A percentile compares a stretch with the other conserved stretches of the same genome.
These are phyloP conservation scores for Latrodectus elegans DNA, from an alignment of 2,888 invertebrate species.

Conservation along the genomic window DNA sequence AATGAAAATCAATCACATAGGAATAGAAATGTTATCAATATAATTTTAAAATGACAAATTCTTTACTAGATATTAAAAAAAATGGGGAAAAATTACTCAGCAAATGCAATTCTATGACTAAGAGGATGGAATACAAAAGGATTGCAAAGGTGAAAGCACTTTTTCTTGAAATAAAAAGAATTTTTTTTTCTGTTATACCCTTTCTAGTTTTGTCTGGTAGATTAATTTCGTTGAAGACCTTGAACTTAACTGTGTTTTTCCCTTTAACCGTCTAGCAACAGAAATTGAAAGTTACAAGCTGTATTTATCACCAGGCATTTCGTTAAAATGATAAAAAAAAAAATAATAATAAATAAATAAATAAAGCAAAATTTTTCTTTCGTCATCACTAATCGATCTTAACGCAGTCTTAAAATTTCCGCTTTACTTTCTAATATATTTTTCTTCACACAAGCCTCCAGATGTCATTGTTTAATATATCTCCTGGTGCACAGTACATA, in stretches of 20 bases:
- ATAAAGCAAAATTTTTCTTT: background rate
- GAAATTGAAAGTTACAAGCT: background rate
- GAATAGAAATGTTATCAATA: too few relatives aligned
- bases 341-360: too few relatives aligned
- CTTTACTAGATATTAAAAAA: too few relatives aligned
- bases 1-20: too few relatives aligned
- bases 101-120: background rate
- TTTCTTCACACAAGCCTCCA: too few relatives aligned
- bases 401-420: too few relatives aligned
- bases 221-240: conserved; percentile 11
- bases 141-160: background rate
- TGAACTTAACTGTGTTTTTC: conserved; percentile 16
- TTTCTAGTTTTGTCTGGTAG: conserved; percentile 28
- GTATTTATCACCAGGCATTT: background rate
- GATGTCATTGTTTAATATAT: too few relatives aligned
- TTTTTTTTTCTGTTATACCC: conserved; percentile 12
- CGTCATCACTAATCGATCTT: background rate
- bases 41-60: too few relatives aligned
- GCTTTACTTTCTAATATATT: too few relatives aligned
- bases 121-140: background rate
- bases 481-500: too few relatives aligned
- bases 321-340: background rate
- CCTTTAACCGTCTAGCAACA: background rate
- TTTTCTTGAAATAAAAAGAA: background rate
- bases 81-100: too few relatives aligned